phyloP scores from a whole-genome alignment of 2,113 vertebrate species.

The Trinectes maculatus region DNA sequence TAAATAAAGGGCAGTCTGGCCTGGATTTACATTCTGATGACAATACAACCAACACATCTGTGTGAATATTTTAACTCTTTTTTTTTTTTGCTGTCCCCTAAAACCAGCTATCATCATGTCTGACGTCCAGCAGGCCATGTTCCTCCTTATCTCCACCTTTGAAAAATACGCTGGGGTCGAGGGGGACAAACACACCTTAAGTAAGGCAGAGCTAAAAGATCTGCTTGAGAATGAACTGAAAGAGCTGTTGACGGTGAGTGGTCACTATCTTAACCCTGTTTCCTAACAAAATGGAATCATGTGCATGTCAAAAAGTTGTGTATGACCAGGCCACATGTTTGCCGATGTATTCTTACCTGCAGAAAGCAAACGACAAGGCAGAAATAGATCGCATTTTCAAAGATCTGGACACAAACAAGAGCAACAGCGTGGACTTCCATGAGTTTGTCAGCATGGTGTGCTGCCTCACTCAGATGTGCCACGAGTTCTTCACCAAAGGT shows the following conservation, averaged over 20 bases:
- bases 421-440: slow-evolving; percentile 76
- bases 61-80: not conserved
- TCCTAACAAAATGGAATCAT: not conserved
- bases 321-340: not conserved
- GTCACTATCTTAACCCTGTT: not conserved
- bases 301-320: not conserved
- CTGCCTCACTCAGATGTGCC: slow-evolving; percentile 68
- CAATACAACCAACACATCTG: not conserved
- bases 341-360: not conserved
- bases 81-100: not conserved
- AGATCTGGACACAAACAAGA: slow-evolving; percentile 70
- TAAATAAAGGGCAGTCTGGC: not conserved
- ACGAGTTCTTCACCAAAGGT: slow-evolving; percentile 52
- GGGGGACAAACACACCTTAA: slow-evolving; percentile 85
- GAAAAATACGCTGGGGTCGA: slow-evolving; percentile 87
- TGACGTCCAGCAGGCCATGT: slow-evolving; percentile 79
- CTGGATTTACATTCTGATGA: not conserved
- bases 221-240: slow-evolving; percentile 84
- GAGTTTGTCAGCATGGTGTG: slow-evolving; percentile 74
- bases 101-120: slow-evolving; percentile 63
- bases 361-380: slow-evolving; percentile 60
- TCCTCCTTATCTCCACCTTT: slow-evolving; percentile 83
- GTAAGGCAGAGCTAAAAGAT: slow-evolving; percentile 87
- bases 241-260: slow-evolving; percentile 81
- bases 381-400: slow-evolving; percentile 72